Conservation (phyloP, 1,140 invertebrate species). For the Scylla paramamosain region DNA sequence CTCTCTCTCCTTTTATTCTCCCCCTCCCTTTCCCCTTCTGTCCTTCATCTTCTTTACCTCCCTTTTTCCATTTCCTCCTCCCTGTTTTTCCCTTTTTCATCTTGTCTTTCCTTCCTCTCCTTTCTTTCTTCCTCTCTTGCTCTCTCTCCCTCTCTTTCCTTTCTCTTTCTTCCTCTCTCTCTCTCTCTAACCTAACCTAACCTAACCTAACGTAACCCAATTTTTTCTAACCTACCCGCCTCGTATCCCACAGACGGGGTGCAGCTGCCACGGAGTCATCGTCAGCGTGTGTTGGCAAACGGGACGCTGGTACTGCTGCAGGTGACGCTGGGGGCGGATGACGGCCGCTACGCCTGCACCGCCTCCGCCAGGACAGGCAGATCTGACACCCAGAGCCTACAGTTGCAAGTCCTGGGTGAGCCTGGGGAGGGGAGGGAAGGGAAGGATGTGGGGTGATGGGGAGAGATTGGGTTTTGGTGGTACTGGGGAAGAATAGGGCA, state of each 20-base stretch:
- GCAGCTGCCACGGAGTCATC: slow-evolving; percentile 93
- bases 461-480: no score
- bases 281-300: slow-evolving; percentile 95
- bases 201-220: no score
- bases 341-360: slow-evolving; percentile 86
- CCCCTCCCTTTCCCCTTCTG: background rate
- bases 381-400: slow-evolving; percentile 83
- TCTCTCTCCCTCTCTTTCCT: background rate
- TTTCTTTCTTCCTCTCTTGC: background rate
- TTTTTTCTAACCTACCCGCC: no score
- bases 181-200: background rate
- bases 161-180: background rate
- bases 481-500: background rate
- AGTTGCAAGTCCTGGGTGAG: slow-evolving; percentile 64
- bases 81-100: no score
- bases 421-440: background rate
- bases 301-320: slow-evolving; percentile 85
- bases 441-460: background rate
- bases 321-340: slow-evolving; percentile 85
- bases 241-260: slow-evolving; percentile 84
- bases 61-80: no score
- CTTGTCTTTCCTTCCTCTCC: background rate
- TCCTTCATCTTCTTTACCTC: no score
- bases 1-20: no score
- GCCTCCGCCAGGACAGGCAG: slow-evolving; percentile 85